phyloP scores from a whole-genome alignment of 2,888 invertebrate genomes.

The Acleris holmiana region DNA sequence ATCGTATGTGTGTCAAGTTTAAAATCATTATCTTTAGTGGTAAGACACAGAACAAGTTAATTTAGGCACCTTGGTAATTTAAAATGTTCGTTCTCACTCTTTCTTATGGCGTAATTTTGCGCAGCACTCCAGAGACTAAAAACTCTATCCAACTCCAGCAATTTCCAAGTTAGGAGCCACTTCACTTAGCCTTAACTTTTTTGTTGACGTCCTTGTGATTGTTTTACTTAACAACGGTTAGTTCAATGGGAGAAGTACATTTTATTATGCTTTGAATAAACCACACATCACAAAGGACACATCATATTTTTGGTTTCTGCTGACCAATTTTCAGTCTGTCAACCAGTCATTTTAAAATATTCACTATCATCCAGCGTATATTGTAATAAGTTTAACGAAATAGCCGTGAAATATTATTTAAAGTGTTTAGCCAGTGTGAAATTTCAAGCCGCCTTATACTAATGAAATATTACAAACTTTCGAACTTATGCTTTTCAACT shows the following conservation, averaged over 20 bases:
- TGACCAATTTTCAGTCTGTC: too few species aligned
- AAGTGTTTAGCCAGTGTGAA: constrained; percentile 25
- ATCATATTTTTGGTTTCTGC: too few species aligned
- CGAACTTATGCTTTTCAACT: constrained; percentile 15
- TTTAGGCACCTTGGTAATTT: too few species aligned
- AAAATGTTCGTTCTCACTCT: background rate
- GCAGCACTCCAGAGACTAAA: constrained; percentile 4
- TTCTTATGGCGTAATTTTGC: constrained; percentile 1
- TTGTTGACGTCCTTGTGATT: constrained; percentile 1
- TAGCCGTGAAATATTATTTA: constrained; percentile 17
- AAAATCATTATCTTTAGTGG: too few species aligned
- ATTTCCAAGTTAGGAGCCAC: background rate
- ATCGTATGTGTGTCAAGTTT: too few species aligned
- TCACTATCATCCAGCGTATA: too few species aligned
- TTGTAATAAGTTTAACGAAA: background rate
- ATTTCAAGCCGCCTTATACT: constrained; percentile 19
- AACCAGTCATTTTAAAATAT: too few species aligned
- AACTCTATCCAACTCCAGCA: constrained; percentile 1
- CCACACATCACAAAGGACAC: too few species aligned
- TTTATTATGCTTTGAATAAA: background rate
- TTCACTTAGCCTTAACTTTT: constrained; percentile 5
- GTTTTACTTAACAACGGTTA: background rate
- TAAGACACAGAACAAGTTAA: too few species aligned
- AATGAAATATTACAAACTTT: constrained; percentile 16
- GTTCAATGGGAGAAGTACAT: background rate